Evolutionary conservation across 2,888 invertebrate genomes (phyloP), one percentile per base, ranked within the genome.

Genomic region (Cephus nigrinus): DNA sequence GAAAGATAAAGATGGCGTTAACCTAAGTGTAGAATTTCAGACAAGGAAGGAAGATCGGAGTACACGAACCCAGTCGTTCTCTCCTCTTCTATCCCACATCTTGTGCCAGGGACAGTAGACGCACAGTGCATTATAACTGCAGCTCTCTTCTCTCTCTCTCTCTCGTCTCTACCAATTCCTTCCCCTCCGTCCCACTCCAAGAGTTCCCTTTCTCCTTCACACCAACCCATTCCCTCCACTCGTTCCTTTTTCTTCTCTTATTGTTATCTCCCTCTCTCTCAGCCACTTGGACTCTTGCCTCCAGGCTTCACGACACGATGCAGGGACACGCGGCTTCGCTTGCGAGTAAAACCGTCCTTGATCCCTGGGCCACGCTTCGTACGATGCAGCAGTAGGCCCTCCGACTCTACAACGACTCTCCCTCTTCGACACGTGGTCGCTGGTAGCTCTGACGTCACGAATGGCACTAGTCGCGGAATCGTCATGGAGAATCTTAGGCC

Each of bases 301-400:
- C 71, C 32, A 33, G 15, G 74, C 80, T 80, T 78, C 81, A 82
- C 71, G 71, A 79, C 83, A 82, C 83, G 80, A 68, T n/a, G 72
- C 80, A 85, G 84, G 82, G 83, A 84, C 84, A 83, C 83, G 84
- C 84, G 86, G 86, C 81, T 83, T 83, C 84, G 85, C 86, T 83
- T 84, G 86, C 88, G 88, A 88, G 88, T 88, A 89, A 88, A 89
- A 89, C 87, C 90, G 89, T 90, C 90, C 90, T 90, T 90, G 90
- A 90, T 90, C 90, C 89, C 87, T 85, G 87, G 88, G 89, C 88
- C 90, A 89, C 89, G 87, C 87, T 88, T 86, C 86, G 86, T 84
- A 85, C 86, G 86, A 83, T 86, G 84, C 85, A 77, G 75, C 74
- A 75, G 76, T 73, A 77, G 68, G 74, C 75, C 40, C 75, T 74